Percentiles rank a stretch among this genome's conserved stretches.
These are phyloP conservation scores for Eupithecia pulchellata DNA, from an alignment of 2,888 invertebrate genomes.

Conservation along the genomic window DNA sequence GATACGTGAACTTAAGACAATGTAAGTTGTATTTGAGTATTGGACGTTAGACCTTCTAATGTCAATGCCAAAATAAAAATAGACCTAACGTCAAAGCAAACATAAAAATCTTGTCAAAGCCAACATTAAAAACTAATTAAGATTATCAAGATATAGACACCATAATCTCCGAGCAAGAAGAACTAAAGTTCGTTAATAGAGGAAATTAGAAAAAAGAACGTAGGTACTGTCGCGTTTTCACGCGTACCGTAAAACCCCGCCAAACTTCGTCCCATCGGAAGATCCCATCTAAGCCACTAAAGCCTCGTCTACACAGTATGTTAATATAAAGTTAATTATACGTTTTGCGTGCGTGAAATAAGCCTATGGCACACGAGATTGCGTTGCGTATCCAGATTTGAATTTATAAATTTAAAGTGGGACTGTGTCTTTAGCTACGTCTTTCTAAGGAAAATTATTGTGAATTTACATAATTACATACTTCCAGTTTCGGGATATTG, in stretches of 20 bases:
- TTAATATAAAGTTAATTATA: conserved; percentile 80
- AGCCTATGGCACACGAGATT: conserved; percentile 64
- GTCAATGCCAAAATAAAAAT: too few relatives aligned
- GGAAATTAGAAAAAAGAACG: background rate
- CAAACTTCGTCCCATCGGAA: conserved; percentile 46
- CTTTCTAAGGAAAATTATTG: conserved; percentile 28
- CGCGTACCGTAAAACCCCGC: conserved; percentile 1
- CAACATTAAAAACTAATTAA: too few relatives aligned
- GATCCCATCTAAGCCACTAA: conserved; percentile 60
- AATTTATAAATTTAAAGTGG: conserved; percentile 59
- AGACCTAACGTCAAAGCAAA: too few relatives aligned
- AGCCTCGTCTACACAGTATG: conserved; percentile 58
- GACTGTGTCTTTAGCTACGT: conserved; percentile 41
- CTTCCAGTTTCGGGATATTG: conserved; percentile 1
- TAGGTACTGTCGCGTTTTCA: conserved; percentile 1
- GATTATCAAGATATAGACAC: too few relatives aligned
- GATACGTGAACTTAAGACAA: too few relatives aligned
- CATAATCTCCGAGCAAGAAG: background rate
- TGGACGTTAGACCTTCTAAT: too few relatives aligned
- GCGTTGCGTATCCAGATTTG: conserved; percentile 54
- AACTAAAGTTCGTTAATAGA: background rate
- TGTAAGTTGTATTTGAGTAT: too few relatives aligned
- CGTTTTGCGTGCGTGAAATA: conserved; percentile 75
- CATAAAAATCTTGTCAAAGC: too few relatives aligned
- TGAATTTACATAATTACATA: conserved; percentile 17